Evolutionary conservation across 2,113 vertebrate genomes (phyloP).

Genomic region (Macquaria australasica): DNA sequence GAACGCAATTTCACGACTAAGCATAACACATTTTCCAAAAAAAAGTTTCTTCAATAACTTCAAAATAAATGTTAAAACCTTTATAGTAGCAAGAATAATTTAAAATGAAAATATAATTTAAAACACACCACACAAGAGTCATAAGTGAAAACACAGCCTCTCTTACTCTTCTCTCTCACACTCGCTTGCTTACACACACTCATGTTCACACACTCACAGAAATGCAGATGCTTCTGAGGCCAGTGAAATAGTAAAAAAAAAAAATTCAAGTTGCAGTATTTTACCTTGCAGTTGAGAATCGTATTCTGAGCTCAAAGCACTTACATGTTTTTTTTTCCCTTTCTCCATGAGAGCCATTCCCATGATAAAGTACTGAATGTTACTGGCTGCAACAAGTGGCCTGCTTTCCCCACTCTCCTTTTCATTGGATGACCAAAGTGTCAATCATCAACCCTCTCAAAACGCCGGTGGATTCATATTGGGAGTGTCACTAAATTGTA

Average conservation of each 20-base stretch:
- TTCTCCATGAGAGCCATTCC: slow-evolving; percentile 27
- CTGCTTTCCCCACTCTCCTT: slow-evolving; percentile 62
- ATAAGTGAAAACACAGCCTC: background rate
- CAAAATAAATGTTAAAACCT: background rate
- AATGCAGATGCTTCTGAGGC: background rate
- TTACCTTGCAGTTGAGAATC: slow-evolving; percentile 30
- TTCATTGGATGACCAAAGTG: slow-evolving; percentile 68
- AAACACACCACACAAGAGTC: background rate
- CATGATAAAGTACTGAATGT: slow-evolving; percentile 43
- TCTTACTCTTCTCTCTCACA: slow-evolving; percentile 1
- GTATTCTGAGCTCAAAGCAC: slow-evolving; percentile 19
- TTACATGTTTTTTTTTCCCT: slow-evolving; percentile 18
- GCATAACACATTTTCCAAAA: background rate
- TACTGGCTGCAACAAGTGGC: slow-evolving; percentile 72
- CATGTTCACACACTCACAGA: slow-evolving; percentile 11
- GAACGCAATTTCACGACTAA: background rate
- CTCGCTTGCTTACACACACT: background rate
- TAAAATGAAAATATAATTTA: background rate
- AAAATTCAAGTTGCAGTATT: background rate
- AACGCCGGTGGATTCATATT: slow-evolving; percentile 28
- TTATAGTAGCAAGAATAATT: background rate
- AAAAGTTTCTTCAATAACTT: background rate
- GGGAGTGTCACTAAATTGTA: slow-evolving; percentile 47
- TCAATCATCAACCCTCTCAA: slow-evolving; percentile 71
- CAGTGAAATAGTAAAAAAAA: slow-evolving; percentile 6